Percentiles rank a stretch among this genome's conserved stretches.
Conservation (phyloP, 2,113 vertebrate species). For the Protobothrops flavoviridis region DNA sequence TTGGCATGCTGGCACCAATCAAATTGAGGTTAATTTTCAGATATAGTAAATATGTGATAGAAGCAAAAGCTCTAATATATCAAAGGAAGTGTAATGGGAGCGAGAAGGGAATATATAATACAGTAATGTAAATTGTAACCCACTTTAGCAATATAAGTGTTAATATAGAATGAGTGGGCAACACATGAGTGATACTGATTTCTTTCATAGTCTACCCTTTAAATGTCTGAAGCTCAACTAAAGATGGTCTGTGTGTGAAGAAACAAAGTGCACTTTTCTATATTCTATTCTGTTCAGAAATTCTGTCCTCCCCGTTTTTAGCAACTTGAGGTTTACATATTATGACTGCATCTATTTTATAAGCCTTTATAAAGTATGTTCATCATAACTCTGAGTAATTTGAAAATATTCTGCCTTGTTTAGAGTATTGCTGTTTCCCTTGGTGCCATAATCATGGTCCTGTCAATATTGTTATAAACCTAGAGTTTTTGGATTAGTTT, state of each 20-base stretch:
- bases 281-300: background rate
- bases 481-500: background rate
- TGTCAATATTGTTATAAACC: background rate
- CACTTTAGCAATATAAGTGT: background rate
- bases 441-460: background rate
- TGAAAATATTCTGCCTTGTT: background rate
- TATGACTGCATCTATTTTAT: background rate
- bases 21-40: background rate
- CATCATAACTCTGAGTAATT: background rate
- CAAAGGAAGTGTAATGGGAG: background rate
- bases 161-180: background rate
- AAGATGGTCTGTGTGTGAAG: background rate
- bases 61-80: background rate
- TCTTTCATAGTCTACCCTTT: background rate
- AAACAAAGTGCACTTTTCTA: background rate
- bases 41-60: background rate
- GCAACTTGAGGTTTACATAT: background rate
- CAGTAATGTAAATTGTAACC: background rate
- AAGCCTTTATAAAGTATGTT: background rate
- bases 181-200: background rate
- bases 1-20: background rate
- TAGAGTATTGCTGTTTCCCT: background rate
- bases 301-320: background rate
- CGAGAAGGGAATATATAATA: background rate
- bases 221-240: background rate